These are phyloP conservation scores for Albula goreensis DNA, from an alignment of 2,113 vertebrate species.

Conservation along the genomic window DNA sequence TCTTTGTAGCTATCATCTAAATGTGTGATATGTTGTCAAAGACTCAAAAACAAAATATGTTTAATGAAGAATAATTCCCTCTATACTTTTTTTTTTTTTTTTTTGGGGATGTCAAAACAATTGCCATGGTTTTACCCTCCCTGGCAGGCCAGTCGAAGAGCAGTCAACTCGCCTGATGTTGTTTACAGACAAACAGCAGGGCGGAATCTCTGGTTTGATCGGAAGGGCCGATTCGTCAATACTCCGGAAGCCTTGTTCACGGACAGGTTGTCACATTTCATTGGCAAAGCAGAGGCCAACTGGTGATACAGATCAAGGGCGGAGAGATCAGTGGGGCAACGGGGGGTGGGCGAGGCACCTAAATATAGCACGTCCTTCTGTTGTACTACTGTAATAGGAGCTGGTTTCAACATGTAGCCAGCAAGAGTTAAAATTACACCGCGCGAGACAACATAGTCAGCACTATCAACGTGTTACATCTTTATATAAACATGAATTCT, in stretches of 20 bases:
- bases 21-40: too few species aligned
- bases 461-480: too few species aligned
- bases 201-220: slow-evolving; percentile 47
- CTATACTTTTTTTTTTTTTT: background rate
- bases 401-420: background rate
- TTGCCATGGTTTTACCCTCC: background rate
- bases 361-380: slow-evolving; percentile 33
- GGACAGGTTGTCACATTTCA: slow-evolving; percentile 61
- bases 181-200: slow-evolving; percentile 54
- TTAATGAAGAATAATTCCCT: background rate
- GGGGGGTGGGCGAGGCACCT: background rate
- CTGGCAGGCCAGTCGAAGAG: slow-evolving; percentile 51
- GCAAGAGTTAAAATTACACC: too few species aligned
- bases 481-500: background rate
- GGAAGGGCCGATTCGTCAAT: slow-evolving; percentile 54
- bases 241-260: slow-evolving; percentile 53
- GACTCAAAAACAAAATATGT: too few species aligned
- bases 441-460: too few species aligned
- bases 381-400: background rate
- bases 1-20: too few species aligned
- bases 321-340: background rate
- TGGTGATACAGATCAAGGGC: background rate
- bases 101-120: slow-evolving; percentile 47
- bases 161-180: slow-evolving; percentile 53
- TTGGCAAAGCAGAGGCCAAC: slow-evolving; percentile 38